phyloP scores from a whole-genome alignment of 92 coral and sea anemone species.

The Anthopleura xanthogrammica region DNA sequence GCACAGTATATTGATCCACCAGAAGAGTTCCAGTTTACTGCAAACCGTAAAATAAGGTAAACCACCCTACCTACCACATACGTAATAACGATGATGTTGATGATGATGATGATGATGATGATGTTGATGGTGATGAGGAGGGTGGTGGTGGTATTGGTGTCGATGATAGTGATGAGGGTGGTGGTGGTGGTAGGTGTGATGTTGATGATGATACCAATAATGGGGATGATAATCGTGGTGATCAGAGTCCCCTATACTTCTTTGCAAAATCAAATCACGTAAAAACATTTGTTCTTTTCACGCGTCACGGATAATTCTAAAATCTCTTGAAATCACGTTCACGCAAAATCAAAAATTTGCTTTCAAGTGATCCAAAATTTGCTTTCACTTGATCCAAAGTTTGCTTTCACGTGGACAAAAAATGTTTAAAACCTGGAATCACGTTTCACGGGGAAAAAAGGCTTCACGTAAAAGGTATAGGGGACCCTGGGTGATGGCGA shows the following conservation, averaged over 20 bases:
- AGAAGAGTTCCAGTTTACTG: conserved; percentile 91
- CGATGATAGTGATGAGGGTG: neutral
- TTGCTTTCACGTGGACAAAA: too few species aligned
- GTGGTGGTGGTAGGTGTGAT: neutral
- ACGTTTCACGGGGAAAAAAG: too few species aligned
- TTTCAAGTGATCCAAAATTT: neutral
- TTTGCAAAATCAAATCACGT: too few species aligned
- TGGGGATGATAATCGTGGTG: neutral
- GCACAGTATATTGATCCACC: conserved; percentile 99
- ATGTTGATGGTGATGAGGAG: neutral
- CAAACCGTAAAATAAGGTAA: conserved; percentile 84
- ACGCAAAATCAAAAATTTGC: too few species aligned
- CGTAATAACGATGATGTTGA: neutral
- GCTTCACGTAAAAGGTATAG: too few species aligned
- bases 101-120: neutral
- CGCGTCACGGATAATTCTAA: too few species aligned
- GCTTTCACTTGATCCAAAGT: too few species aligned
- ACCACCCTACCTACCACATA: neutral
- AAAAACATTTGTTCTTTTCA: too few species aligned
- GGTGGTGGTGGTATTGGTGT: neutral
- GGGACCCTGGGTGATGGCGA: neutral
- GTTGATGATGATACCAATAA: neutral
- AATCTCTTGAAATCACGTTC: too few species aligned
- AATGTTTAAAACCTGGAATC: too few species aligned
- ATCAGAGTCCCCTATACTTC: neutral